These are phyloP conservation scores for Hoplostethus mediterraneus DNA, from an alignment of 2,797 vertebrate species.

Conservation along the genomic window DNA sequence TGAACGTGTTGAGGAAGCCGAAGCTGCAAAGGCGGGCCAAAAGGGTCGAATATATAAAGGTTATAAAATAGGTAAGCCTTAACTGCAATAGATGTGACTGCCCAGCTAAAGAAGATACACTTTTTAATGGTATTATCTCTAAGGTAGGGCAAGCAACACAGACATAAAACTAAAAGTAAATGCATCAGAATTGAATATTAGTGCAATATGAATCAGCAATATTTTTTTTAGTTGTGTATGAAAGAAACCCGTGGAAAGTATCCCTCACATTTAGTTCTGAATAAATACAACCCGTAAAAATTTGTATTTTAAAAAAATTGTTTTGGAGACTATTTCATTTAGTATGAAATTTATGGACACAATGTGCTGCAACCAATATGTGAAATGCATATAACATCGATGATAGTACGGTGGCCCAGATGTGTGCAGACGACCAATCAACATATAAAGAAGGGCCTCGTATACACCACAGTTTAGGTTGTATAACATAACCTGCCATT, in stretches of 20 bases:
- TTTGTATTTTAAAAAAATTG: background rate
- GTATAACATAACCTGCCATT: background rate
- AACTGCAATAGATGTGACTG: constrained; percentile 62
- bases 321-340: too few species aligned
- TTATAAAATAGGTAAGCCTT: constrained; percentile 93
- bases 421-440: too few species aligned
- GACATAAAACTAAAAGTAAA: background rate
- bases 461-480: background rate
- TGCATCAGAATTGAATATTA: background rate
- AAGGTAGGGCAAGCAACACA: background rate
- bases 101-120: constrained; percentile 21
- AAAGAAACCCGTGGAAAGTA: too few species aligned
- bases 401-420: too few species aligned
- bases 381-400: too few species aligned
- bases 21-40: constrained; percentile 91
- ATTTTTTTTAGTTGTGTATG: too few species aligned
- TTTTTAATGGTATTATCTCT: constrained; percentile 9
- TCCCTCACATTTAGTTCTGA: background rate
- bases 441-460: too few species aligned
- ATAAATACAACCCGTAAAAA: background rate
- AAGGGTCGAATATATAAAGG: constrained; percentile 92
- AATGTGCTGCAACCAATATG: background rate
- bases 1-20: constrained; percentile 90
- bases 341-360: too few species aligned
- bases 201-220: background rate